These are phyloP conservation scores for Ctenoplectra terminalis DNA, from an alignment of 1,140 invertebrate genomes.

Conservation along the genomic window DNA sequence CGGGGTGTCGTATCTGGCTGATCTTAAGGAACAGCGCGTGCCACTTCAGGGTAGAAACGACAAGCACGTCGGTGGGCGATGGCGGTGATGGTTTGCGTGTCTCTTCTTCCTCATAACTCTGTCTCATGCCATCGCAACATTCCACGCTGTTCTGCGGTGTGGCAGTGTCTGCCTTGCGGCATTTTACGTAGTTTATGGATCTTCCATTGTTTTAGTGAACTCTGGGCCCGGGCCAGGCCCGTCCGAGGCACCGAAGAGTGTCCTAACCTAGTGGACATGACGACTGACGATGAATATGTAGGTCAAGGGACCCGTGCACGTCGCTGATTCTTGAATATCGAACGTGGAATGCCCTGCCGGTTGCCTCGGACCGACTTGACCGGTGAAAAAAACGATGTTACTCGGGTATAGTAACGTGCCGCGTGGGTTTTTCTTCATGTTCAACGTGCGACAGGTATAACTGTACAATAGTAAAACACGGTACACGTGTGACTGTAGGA, in stretches of 20 bases:
- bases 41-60: neutral
- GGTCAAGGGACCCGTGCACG: no score
- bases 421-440: neutral
- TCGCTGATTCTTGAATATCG: neutral
- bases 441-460: constrained; percentile 27
- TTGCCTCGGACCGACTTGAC: neutral
- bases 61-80: constrained; percentile 21
- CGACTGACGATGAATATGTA: constrained; percentile 5
- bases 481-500: constrained; percentile 14
- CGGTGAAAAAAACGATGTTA: constrained; percentile 7
- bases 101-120: neutral
- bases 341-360: neutral
- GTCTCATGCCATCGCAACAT: constrained; percentile 4
- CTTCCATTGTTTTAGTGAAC: neutral
- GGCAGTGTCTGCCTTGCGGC: constrained; percentile 81
- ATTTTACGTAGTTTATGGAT: constrained; percentile 57
- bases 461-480: constrained; percentile 47
- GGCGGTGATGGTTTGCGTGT: constrained; percentile 21
- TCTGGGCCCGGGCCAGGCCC: neutral
- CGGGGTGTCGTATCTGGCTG: neutral
- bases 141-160: constrained; percentile 70
- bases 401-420: neutral
- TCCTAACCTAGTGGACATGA: neutral
- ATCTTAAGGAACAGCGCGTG: neutral
- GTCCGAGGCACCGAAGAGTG: neutral